These are phyloP conservation scores for Meteorus colon DNA, from an alignment of 2,888 invertebrate genomes.

Conservation along the genomic window DNA sequence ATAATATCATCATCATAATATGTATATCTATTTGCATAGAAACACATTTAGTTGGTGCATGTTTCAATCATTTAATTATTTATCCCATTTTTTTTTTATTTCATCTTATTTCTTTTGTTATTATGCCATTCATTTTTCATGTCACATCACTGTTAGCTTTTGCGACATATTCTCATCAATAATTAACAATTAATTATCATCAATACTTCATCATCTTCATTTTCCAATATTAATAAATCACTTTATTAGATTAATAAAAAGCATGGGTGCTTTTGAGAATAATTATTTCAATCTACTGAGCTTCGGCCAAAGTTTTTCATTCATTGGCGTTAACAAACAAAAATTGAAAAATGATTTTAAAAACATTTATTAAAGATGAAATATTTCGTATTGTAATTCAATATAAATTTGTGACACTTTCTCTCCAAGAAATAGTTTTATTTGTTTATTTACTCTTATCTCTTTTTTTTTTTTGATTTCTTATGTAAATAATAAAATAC, in stretches of 20 bases:
- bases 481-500: not conserved
- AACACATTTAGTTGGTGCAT: conserved; percentile 17
- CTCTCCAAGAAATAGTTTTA: conserved; percentile 14
- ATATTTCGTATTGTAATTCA: not conserved
- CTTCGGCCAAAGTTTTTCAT: conserved; percentile 8
- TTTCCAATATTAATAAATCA: conserved; percentile 5
- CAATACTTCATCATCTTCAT: not conserved
- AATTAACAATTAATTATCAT: not conserved
- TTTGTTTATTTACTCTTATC: not conserved
- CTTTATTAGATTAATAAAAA: conserved; percentile 8
- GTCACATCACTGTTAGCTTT: conserved; percentile 27
- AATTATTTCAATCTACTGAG: conserved; percentile 29
- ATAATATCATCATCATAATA: conserved; percentile 52
- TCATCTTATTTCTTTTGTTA: conserved; percentile 9
- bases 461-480: conserved; percentile 15
- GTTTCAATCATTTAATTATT: conserved; percentile 43
- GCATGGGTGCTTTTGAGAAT: conserved; percentile 18
- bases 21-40: not conserved
- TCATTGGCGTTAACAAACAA: not conserved
- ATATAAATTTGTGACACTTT: conserved; percentile 22
- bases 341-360: not conserved
- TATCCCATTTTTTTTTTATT: conserved; percentile 51
- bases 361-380: not conserved
- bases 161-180: not conserved
- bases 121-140: conserved; percentile 30